phyloP scores from a whole-genome alignment of 2,888 invertebrate species.

The Pammene fasciana region DNA sequence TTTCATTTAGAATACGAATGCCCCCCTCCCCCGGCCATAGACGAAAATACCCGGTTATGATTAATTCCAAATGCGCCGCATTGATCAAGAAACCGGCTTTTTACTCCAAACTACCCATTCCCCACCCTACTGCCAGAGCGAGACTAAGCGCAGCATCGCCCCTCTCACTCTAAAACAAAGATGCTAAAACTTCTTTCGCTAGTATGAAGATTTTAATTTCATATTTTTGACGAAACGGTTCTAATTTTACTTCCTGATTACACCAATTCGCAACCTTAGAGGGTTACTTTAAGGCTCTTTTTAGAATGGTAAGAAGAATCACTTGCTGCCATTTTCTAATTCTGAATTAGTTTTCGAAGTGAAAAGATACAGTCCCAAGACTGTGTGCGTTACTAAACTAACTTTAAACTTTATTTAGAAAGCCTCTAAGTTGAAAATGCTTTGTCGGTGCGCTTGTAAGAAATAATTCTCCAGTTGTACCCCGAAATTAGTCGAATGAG shows the following conservation, averaged over 20 bases:
- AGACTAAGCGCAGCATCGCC: conserved; percentile 78
- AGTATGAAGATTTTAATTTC: conserved; percentile 84
- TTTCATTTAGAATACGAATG: conserved; percentile 83
- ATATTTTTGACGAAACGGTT: conserved; percentile 83
- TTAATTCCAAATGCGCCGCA: conserved; percentile 83
- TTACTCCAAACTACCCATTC: conserved; percentile 81
- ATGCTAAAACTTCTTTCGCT: conserved; percentile 84
- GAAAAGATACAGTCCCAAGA: conserved; percentile 83
- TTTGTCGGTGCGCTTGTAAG: conserved; percentile 62
- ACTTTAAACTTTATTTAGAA: conserved; percentile 56
- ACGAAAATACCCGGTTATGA: conserved; percentile 84
- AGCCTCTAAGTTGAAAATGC: conserved; percentile 59
- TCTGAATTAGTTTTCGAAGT: conserved; percentile 83
- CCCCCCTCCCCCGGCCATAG: conserved; percentile 66
- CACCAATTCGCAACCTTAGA: conserved; percentile 52
- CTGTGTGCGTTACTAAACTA: conserved; percentile 59
- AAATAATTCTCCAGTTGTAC: conserved; percentile 84
- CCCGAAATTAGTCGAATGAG: conserved; percentile 84
- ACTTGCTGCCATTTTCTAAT: conserved; percentile 82
- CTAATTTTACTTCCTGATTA: conserved; percentile 67
- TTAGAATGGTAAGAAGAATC: conserved; percentile 47
- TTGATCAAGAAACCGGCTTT: conserved; percentile 83
- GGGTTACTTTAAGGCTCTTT: conserved; percentile 43
- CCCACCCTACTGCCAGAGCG: conserved; percentile 63
- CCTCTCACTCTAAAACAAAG: conserved; percentile 83